Percentiles rank a stretch among this genome's conserved stretches.
phyloP scores from a whole-genome alignment of 53 echinoderm and acorn worm genomes.

The Zoroaster sp. region DNA sequence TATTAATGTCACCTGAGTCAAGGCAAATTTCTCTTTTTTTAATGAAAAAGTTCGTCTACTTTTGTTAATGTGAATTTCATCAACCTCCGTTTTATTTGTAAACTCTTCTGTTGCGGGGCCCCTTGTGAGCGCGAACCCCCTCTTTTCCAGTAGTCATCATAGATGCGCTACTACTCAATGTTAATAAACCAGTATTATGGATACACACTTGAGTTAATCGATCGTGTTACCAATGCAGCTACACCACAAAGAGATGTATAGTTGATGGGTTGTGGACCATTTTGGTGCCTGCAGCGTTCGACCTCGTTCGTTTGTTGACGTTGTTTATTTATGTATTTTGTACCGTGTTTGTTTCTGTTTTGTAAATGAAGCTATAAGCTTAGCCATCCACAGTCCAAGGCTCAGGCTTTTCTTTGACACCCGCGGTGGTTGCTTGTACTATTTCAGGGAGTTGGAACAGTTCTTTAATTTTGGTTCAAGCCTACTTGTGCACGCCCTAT shows the following conservation, averaged over 20 bases:
- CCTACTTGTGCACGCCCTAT: slow-evolving; percentile 31
- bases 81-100: no score
- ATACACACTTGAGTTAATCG: not conserved
- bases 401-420: not conserved
- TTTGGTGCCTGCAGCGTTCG: slow-evolving; percentile 19
- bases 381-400: slow-evolving; percentile 14
- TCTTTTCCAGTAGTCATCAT: not conserved
- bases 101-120: not conserved
- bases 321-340: slow-evolving; percentile 36
- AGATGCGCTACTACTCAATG: not conserved
- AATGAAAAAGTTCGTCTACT: no score
- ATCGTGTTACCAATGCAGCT: not conserved
- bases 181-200: not conserved
- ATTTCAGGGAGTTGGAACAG: slow-evolving; percentile 27
- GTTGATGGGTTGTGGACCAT: not conserved
- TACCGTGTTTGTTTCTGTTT: slow-evolving; percentile 39
- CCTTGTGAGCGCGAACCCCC: not conserved
- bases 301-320: slow-evolving; percentile 45
- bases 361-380: slow-evolving; percentile 23
- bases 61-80: no score
- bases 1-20: no score
- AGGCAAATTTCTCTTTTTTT: no score
- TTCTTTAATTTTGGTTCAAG: slow-evolving; percentile 14
- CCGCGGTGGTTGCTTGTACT: slow-evolving; percentile 21
- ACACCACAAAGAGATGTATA: not conserved